Base-by-base conservation (phyloP, 2,113 vertebrate genomes). In the Actinemys pallida region DNA sequence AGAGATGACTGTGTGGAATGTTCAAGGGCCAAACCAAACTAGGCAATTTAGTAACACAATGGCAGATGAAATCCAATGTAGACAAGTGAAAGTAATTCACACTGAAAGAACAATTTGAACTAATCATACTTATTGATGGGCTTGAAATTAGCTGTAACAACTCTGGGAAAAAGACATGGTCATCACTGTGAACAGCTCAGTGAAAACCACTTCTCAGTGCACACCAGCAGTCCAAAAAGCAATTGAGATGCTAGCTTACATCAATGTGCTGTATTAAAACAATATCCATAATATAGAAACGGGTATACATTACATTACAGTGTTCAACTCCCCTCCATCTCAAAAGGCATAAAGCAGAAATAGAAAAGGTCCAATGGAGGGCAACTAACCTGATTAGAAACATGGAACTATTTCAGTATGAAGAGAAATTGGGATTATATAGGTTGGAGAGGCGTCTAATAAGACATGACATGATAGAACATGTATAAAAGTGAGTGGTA, bases 21-120 rank as follows among this genome's bases (percentile, higher is more conserved):
- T 86, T 87, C 84, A 69, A 83, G 76, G 83, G 92, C 76, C 56
- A 92, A 95, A 90, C 0, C 0, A 82, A 80, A 92, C 94, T 88
- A 0, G 42, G 95, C 83, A 92, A 84, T 50, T 93, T 92, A 69
- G 91, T 56, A 93, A 81, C 78, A 95, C 57, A 95, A 93, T 96
- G 97, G 96, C 96, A 97, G 90, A 83, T 95, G 85, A 95, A 90
- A 92, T 96, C 96, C 94, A 94, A 86, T 80, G 79, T 83, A 85
- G 94, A 94, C 95, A 97, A 95, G 93, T 97, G 97, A 97, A 82
- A 86, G 92, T 97, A 98, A 98, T 90, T 86, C 83, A 57, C 91
- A 93, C 93, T 97, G 97, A 97, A 98, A 92, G 96, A 96, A 95
- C 97, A 95, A 97, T 94, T 97, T 96, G 91, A 96, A 93, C 96